Percentiles rank a stretch among this genome's conserved stretches.
phyloP scores from a whole-genome alignment of 1,140 invertebrate genomes.

The Drosophila nikananu region DNA sequence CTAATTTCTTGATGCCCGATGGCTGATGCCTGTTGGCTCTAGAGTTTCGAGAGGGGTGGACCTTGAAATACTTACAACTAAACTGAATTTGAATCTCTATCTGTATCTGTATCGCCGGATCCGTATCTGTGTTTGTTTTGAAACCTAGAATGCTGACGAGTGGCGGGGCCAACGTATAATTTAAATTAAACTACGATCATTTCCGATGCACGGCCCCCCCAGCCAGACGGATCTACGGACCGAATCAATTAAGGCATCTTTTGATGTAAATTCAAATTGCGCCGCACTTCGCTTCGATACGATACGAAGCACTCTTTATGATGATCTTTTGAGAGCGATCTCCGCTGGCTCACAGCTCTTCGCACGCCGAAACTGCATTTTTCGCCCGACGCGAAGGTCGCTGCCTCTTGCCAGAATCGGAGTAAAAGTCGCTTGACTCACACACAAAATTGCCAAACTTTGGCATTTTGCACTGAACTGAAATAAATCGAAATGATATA shows the following conservation, averaged over 20 bases:
- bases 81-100: slow-evolving; percentile 12
- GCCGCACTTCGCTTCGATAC: slow-evolving; percentile 63
- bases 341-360: slow-evolving; percentile 20
- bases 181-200: slow-evolving; percentile 80
- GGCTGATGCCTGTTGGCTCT: slow-evolving; percentile 6
- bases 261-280: slow-evolving; percentile 80
- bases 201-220: slow-evolving; percentile 59
- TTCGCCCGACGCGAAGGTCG: slow-evolving; percentile 66
- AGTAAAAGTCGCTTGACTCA: slow-evolving; percentile 78
- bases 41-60: slow-evolving; percentile 54
- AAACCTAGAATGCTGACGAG: slow-evolving; percentile 80
- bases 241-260: slow-evolving; percentile 77
- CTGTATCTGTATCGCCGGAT: slow-evolving; percentile 39
- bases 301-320: slow-evolving; percentile 50
- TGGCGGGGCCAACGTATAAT: slow-evolving; percentile 75
- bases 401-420: slow-evolving; percentile 75
- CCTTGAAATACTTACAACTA: slow-evolving; percentile 63
- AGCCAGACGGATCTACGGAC: slow-evolving; percentile 23
- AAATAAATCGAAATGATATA: slow-evolving; percentile 1
- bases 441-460: slow-evolving; percentile 52
- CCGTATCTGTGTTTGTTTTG: slow-evolving; percentile 65
- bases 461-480: slow-evolving; percentile 58
- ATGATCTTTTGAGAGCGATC: slow-evolving; percentile 47
- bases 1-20: slow-evolving; percentile 51
- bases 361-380: slow-evolving; percentile 63